Evolutionary conservation across 2,888 invertebrate genomes (phyloP).

Genomic region (Lissonota sp.): DNA sequence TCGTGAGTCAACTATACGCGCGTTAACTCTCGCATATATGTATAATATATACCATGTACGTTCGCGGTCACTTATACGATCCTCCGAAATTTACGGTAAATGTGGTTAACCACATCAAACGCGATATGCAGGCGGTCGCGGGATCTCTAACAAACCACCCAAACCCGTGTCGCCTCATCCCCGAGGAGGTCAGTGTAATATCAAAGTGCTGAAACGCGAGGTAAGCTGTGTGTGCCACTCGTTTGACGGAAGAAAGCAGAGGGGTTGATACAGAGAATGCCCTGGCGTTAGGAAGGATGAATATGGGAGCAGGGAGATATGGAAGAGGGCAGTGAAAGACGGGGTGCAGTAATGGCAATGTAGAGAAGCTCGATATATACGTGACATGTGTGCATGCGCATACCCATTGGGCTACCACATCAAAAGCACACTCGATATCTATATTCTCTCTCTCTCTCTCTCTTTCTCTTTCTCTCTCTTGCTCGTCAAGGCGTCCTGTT

Average conservation of each 20-base stretch:
- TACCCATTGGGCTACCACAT: slow-evolving; percentile 62
- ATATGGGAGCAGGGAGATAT: slow-evolving; percentile 11
- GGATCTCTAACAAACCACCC: slow-evolving; percentile 68
- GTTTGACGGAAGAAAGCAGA: slow-evolving; percentile 24
- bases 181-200: slow-evolving; percentile 40
- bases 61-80: slow-evolving; percentile 49
- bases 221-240: slow-evolving; percentile 42
- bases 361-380: slow-evolving; percentile 42
- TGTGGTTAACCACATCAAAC: slow-evolving; percentile 75
- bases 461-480: background rate
- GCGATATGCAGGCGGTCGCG: slow-evolving; percentile 62
- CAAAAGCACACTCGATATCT: slow-evolving; percentile 58
- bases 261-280: background rate
- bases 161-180: background rate
- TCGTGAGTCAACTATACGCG: background rate
- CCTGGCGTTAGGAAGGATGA: slow-evolving; percentile 19
- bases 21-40: background rate
- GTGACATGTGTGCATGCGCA: slow-evolving; percentile 50
- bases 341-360: slow-evolving; percentile 22
- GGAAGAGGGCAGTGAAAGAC: slow-evolving; percentile 32
- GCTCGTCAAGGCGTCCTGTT: background rate
- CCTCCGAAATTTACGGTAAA: slow-evolving; percentile 70
- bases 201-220: slow-evolving; percentile 61
- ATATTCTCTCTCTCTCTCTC: background rate
- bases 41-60: slow-evolving; percentile 16